Conservation (phyloP, 2,113 vertebrate species). For the Lagopus leucura region DNA sequence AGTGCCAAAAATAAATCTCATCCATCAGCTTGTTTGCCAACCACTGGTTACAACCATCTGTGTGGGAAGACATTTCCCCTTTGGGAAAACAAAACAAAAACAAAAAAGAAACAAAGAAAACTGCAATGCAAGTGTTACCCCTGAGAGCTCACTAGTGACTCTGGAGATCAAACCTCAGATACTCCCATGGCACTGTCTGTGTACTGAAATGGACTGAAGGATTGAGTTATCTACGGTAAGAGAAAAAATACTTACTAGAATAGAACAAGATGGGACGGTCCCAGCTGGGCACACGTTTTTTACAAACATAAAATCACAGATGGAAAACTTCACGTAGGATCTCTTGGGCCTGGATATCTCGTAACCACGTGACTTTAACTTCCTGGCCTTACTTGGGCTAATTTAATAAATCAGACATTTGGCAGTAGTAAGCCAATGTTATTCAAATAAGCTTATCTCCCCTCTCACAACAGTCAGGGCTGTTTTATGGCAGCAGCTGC, state of each 20-base stretch:
- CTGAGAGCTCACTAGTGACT: constrained; percentile 3
- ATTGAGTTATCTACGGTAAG: constrained; percentile 17
- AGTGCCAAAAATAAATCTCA: constrained; percentile 45
- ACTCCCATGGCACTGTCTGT: background rate
- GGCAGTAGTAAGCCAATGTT: background rate
- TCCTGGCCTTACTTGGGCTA: background rate
- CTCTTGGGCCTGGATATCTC: constrained; percentile 15
- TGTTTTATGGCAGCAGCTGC: background rate
- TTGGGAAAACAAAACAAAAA: constrained; percentile 31
- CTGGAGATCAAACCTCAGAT: constrained; percentile 24
- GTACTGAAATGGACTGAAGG: background rate
- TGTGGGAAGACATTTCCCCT: constrained; percentile 37
- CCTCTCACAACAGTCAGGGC: constrained; percentile 16
- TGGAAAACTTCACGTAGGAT: constrained; percentile 41
- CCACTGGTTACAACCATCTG: constrained; percentile 62
- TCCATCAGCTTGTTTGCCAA: constrained; percentile 68
- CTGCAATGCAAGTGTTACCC: constrained; percentile 33
- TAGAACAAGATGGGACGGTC: constrained; percentile 20
- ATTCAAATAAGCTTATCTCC: background rate
- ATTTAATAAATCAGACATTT: constrained; percentile 33
- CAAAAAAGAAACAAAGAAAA: constrained; percentile 60
- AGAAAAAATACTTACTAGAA: constrained; percentile 39
- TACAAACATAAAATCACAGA: constrained; percentile 44
- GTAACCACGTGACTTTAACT: constrained; percentile 26
- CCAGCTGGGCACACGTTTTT: constrained; percentile 19